Base-by-base conservation (phyloP, 92 coral and sea anemone species). In the Epizoanthus ramosus region DNA sequence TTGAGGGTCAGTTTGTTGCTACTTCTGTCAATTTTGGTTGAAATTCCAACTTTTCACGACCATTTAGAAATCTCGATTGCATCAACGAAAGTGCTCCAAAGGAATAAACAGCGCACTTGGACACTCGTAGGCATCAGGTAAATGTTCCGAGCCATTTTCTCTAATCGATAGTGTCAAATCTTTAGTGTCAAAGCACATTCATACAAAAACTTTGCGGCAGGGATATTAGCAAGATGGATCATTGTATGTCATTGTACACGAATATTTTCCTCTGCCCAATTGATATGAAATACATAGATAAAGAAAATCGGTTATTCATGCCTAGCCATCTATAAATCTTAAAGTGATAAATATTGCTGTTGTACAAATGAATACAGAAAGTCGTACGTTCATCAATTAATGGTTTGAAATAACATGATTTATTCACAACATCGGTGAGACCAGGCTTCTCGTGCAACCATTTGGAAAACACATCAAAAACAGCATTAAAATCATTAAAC, bases 1-100 rank as follows among this genome's bases (percentile, higher is more conserved):
- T 61, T 77, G 69, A 59, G 71, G 82, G 82, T 57, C 61, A 28
- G 45, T 18, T 59, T 77, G 82, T 77, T 77, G 19, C 63, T 77
- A 21, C 28, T 77, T 39, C 17, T 41, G 50, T 12, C 70, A 77
- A 22, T 77, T 37, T 65, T 14, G 39, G 47, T 39, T 21, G 14
- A 59, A 28, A 5, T 65, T 57, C 65, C 23, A 60, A 8, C 50
- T 24, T 60, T 64, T 65, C 63, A n/a, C 14, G 33, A 3, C 64
- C 35, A n/a, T 35, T 18, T 68, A 59, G 21, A 60, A 61, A 33
- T 67, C 70, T 77, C 35, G 21, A 19, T 45, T 37, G 14, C 63
- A 61, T 10, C 25, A 18, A 60, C 21, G n/a, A 77, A 37, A 23
- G 18, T 9, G 16, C 52, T 41, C 13, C 43, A 16, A 35, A 33